A percentile compares a stretch with the other conserved stretches of the same genome.
Conservation (phyloP, 2,797 vertebrate genomes). For the Anabacerthia variegaticeps region DNA sequence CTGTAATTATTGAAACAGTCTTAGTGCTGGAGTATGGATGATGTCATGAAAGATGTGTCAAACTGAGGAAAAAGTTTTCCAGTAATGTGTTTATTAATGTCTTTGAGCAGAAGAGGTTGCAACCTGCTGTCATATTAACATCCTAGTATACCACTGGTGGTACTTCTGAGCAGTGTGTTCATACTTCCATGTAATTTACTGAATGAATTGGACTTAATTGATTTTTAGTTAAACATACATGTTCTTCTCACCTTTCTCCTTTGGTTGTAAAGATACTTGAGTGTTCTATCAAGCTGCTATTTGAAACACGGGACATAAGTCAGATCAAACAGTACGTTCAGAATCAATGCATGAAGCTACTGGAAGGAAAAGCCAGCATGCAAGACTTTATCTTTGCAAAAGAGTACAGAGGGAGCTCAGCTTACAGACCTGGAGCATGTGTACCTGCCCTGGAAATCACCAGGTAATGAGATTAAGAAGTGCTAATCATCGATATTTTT, state of each 20-base stretch:
- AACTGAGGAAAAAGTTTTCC: not conserved
- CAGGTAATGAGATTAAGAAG: constrained; percentile 77
- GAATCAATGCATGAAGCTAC: constrained; percentile 90
- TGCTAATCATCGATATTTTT: not conserved
- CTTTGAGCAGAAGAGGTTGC: not conserved
- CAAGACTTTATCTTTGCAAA: constrained; percentile 98
- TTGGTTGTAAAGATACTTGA: constrained; percentile 88
- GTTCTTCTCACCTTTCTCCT: not conserved
- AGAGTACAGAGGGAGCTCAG: constrained; percentile 91
- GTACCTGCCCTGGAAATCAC: constrained; percentile 95
- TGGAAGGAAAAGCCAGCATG: constrained; percentile 92
- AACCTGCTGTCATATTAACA: not conserved
- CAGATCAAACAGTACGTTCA: constrained; percentile 96
- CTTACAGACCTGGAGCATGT: constrained; percentile 91
- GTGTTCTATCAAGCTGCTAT: constrained; percentile 95
- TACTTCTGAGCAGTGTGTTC: not conserved
- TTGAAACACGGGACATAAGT: constrained; percentile 96
- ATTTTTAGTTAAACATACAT: not conserved
- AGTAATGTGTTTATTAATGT: not conserved
- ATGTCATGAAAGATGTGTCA: not conserved
- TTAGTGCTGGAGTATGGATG: not conserved
- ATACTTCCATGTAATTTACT: not conserved
- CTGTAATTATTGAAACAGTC: not conserved
- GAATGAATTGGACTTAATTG: not conserved
- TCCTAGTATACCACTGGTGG: not conserved